Evolutionary conservation across 2,113 vertebrate species (phyloP), one percentile per base, ranked within the genome.

Genomic region (Noturus placidus): DNA sequence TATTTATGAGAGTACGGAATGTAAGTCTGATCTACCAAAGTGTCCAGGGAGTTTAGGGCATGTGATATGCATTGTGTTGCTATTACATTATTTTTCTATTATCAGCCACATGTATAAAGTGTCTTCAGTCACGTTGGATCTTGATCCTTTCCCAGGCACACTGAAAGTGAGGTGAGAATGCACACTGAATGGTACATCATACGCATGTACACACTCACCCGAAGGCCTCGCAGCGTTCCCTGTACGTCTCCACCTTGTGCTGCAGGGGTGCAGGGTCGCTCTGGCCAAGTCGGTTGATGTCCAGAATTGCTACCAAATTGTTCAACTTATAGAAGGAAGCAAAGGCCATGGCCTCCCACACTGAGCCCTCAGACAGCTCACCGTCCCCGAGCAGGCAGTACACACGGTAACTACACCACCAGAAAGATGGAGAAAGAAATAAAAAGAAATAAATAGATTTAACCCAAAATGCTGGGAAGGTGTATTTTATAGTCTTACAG

Each of bases 331-430:
- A 98, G 92, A 97, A 94, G 69, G 97, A 95, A 52, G 97, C 97
- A 59, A 99, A 99, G 25, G 96, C 96, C 98, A 99, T 98, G 90
- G 98, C 98, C 92, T 99, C 97, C 97, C 97, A 99, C 82, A 99
- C 97, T 0, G 97, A 96, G 35, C 98, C 97, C 93, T 99, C 97
- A 0, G 97, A 98, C 87, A 97, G 90, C 93, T 99, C 97, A 8
- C 97, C 97, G 74, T 99, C 98, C 76, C 98, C 98, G 90, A 99
- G 91, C 92, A 99, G 74, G 91, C 97, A 99, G 90, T 95, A 99
- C 83, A 98, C 97, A 2, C 96, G 96, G 91, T 97, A 98, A 92
- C 98, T 99, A 92, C 14, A 89, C 19, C 9, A n/a, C 4, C 25
- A 80, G 42, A 79, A 33, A 69, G 56, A 65, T 13, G 7, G 27